Base-by-base conservation (phyloP, 2,888 invertebrate genomes). In the Lomographa bimaculata region DNA sequence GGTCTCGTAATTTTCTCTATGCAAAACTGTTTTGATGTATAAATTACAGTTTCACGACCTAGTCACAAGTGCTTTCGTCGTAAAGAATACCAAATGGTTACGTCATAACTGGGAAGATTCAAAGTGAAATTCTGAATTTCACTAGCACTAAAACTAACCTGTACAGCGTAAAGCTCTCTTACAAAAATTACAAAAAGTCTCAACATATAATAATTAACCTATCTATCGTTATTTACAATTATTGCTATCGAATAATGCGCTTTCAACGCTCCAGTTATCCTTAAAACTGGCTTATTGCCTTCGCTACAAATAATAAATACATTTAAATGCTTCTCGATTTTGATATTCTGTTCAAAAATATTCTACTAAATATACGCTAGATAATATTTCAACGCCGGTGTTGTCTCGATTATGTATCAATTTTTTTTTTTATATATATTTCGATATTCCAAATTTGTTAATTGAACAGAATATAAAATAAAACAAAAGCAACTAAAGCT, bases 151-250 rank as follows among this genome's bases (percentile, higher is more conserved):
- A 66, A 60, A 59, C 72, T 79, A 79, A 60, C 54, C 72, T 84
- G 75, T 84, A 85, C 81, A 86, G 81, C 79, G 79, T 83, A 87
- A 86, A 86, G 86, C 86, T 87, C 84, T 86, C 80, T 86, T 84
- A 85, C 82, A 82, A 60, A 81, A 82, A 85, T 76, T 85, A 84
- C 79, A 83, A 82, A 82, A 81, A 70, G 64, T 79, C 43, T 80
- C 76, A 85, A 85, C 83, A 69, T 83, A 82, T 71, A 79, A 79
- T 81, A 85, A 83, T 87, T 85, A 85, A 71, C 75, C 87, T 89
- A 87, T 82, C 87, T 87, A 87, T 62, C 33, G 52, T 54, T 87
- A 86, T 87, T 57, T 86, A 89, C 87, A 89, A 67, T 83, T 87
- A 89, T 87, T 89, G 86, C 87, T 87, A 87, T 86, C 69, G 68